These are phyloP conservation scores for Dendrophyllia cribrosa DNA, from an alignment of 64 coral and sea anemone species.

Conservation along the genomic window DNA sequence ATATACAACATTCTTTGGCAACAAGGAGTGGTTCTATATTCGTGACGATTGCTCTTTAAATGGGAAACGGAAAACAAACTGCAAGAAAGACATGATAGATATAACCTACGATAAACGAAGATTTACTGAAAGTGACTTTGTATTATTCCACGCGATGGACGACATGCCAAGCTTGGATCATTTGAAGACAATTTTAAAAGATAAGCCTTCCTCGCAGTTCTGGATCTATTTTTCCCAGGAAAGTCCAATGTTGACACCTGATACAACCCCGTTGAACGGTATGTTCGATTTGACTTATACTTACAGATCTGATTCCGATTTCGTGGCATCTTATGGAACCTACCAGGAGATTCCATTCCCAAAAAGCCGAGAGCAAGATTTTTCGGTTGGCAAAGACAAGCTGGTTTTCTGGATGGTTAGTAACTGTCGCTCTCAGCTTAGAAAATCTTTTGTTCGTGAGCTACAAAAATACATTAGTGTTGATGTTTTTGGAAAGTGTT, in stretches of 20 bases:
- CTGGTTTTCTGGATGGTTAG: not conserved
- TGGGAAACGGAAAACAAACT: not conserved
- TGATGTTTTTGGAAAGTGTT: not conserved
- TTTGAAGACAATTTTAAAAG: not conserved
- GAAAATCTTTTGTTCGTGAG: not conserved
- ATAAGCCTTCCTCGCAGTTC: not conserved
- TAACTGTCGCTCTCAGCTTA: not conserved
- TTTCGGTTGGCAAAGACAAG: not conserved
- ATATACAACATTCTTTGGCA: no score
- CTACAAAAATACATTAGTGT: not conserved
- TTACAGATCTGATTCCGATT: not conserved
- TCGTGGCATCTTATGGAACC: not conserved
- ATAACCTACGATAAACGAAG: not conserved
- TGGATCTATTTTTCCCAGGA: not conserved
- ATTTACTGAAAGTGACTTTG: not conserved
- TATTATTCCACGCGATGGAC: not conserved
- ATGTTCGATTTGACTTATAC: not conserved
- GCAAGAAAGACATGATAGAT: not conserved
- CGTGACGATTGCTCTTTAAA: not conserved
- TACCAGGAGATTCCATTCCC: not conserved
- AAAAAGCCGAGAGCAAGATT: not conserved
- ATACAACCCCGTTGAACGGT: not conserved
- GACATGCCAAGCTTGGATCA: not conserved
- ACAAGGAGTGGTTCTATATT: no score
- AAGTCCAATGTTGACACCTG: not conserved